Base-by-base conservation (phyloP, 2,113 vertebrate genomes). In the Meleagris gallopavo region DNA sequence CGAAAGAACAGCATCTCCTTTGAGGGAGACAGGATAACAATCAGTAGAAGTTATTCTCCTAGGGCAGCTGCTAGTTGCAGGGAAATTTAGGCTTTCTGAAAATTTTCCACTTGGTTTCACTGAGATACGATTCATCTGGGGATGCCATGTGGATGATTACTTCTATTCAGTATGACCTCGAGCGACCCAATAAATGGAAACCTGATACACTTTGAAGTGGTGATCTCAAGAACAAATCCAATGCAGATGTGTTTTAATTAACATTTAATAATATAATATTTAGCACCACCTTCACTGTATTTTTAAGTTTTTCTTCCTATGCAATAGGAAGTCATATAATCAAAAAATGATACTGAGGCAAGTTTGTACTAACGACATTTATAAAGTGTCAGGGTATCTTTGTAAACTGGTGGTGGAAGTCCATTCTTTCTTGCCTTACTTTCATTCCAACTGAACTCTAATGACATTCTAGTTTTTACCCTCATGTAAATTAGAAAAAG, bases 1-100 rank as follows among this genome's bases (percentile, higher is more conserved):
- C 0, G 1, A 88, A 81, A 71, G 8, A 81, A 19, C 25, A 73
- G 9, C 0, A 0, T 74, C 18, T 41, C 11, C 38, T 89, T 80
- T 83, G 73, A 90, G 81, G 69, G 14, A 86, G 46, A 36, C 7
- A 61, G 13, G 52, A 74, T 80, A 86, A 24, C 36, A 52, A 25
- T 67, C 0, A 0, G 12, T 45, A 6, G 15, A 46, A 34, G 12
- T 89, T 91, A 65, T 83, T 94, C 36, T 91, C 41, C 79, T 64
- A 46, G 73, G 13, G 55, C 3, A 73, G 74, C 34, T 45, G 83
- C 74, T 15, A 55, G 27, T 9, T 77, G 41, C 9, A 88, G 15
- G 9, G 21, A 72, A 91, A 71, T 67, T 11, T n/a, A 60, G 7
- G 14, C 22, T 29, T 70, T 66, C 27, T 46, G 21, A 65, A 85